Percentiles rank a stretch among this genome's conserved stretches.
Evolutionary conservation across 2,797 vertebrate genomes (phyloP).

Genomic region (Anguilla obscura): DNA sequence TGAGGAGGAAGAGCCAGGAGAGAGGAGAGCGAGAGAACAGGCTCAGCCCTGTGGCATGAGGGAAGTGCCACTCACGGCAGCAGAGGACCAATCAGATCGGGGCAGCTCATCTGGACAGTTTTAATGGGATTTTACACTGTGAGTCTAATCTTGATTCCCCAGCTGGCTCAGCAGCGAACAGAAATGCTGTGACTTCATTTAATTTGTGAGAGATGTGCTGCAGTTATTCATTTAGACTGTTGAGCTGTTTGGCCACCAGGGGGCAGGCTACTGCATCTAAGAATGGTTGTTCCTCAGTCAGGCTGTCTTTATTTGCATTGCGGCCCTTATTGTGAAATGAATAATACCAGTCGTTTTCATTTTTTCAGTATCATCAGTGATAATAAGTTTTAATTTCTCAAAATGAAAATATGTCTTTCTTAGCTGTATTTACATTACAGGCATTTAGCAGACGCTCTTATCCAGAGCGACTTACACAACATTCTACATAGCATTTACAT

Average conservation of each 20-base stretch:
- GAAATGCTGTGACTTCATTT: slow-evolving; percentile 58
- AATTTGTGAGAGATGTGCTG: slow-evolving; percentile 39
- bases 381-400: too few relatives aligned
- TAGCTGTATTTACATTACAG: too few relatives aligned
- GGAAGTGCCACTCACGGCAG: neutral
- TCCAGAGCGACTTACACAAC: too few relatives aligned
- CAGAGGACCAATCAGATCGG: slow-evolving; percentile 52
- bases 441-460: too few relatives aligned
- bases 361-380: too few relatives aligned
- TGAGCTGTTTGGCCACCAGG: slow-evolving; percentile 66
- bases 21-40: neutral
- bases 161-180: slow-evolving; percentile 75
- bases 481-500: too few relatives aligned
- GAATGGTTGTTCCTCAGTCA: neutral
- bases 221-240: slow-evolving; percentile 45
- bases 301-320: neutral
- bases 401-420: too few relatives aligned
- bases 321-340: neutral
- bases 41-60: neutral
- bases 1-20: slow-evolving; percentile 18
- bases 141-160: slow-evolving; percentile 74
- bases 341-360: too few relatives aligned
- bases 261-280: slow-evolving; percentile 48
- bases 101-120: slow-evolving; percentile 69
- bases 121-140: slow-evolving; percentile 77